phyloP scores from a whole-genome alignment of 2,888 invertebrate species.

The Hyppa rectilinea region DNA sequence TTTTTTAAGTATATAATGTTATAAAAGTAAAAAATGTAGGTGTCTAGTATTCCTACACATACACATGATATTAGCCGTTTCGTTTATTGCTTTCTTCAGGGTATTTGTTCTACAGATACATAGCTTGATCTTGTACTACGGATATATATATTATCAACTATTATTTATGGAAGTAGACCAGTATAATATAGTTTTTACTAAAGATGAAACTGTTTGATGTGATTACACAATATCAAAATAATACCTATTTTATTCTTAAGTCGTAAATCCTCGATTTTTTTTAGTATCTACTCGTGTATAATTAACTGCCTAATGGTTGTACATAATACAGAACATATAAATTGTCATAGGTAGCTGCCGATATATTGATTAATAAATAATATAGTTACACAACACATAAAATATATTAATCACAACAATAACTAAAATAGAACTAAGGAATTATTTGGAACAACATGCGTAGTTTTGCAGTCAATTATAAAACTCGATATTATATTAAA shows the following conservation, averaged over 20 bases:
- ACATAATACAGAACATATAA: slow-evolving; percentile 35
- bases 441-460: slow-evolving; percentile 64
- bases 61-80: slow-evolving; percentile 26
- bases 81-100: slow-evolving; percentile 24
- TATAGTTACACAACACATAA: slow-evolving; percentile 52
- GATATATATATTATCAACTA: slow-evolving; percentile 31
- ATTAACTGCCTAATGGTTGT: slow-evolving; percentile 34
- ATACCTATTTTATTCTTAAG: slow-evolving; percentile 32
- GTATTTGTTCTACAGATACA: slow-evolving; percentile 36
- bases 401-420: slow-evolving; percentile 60
- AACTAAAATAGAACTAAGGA: slow-evolving; percentile 57
- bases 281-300: slow-evolving; percentile 18
- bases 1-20: slow-evolving; percentile 37
- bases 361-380: slow-evolving; percentile 55
- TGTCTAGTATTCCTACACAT: slow-evolving; percentile 37
- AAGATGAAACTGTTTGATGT: slow-evolving; percentile 30
- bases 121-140: slow-evolving; percentile 48
- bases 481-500: slow-evolving; percentile 45
- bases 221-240: slow-evolving; percentile 23
- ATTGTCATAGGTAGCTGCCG: slow-evolving; percentile 60
- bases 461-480: slow-evolving; percentile 44
- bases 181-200: slow-evolving; percentile 16
- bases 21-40: slow-evolving; percentile 65
- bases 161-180: slow-evolving; percentile 22
- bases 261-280: slow-evolving; percentile 17